Evolutionary conservation across 1,140 invertebrate species (phyloP), one percentile per base, ranked within the genome.

Genomic region (Steinernema feltiae): DNA sequence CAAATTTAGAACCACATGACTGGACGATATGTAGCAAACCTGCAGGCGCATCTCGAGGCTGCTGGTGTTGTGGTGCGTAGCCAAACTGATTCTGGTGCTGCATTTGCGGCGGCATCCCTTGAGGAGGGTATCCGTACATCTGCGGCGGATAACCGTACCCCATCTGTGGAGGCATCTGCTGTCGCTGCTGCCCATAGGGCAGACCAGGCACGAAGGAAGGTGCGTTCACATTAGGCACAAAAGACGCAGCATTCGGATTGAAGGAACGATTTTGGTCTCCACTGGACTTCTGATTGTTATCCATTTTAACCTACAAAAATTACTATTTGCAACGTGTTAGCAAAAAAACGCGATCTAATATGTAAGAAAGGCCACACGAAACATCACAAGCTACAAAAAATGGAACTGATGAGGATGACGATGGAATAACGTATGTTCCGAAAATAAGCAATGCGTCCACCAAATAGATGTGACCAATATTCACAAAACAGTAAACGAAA

Each of bases 201-300:
- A 77, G 73, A 0, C 82, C 82, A 15, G 82, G 82, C 0, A 83
- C 82, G 71, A 83, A 83, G 2, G 81, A n/a, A 0, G 3, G 48
- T 2, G 82, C 82, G 73, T 81, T 83, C 0, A 70, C 73, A 73
- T 83, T 83, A 2, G 82, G 82, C 12, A 82, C 76, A 53, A 83
- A 83, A 17, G 77, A 41, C 1, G 73, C 35, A 2, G 82, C 82
- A 70, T 84, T 82, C 7, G 81, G 78, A 75, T 83, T 83, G 69
- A 79, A 80, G 30, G 73, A 41, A n/a, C 30, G 48, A 18, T 24
- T 24, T 30, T 30, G 30, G 46, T 32, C 41, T 79, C 41, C 41
- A n/a, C n/a, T 46, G 7, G 41, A 12, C 41, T 46, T 46, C 41
- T 46, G 41, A n/a, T n/a, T 7, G 41, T 46, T 46, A n/a, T 46